Evolutionary conservation across 2,888 invertebrate species (phyloP), one percentile per base, ranked within the genome.

Genomic region (Tetropium fuscum): DNA sequence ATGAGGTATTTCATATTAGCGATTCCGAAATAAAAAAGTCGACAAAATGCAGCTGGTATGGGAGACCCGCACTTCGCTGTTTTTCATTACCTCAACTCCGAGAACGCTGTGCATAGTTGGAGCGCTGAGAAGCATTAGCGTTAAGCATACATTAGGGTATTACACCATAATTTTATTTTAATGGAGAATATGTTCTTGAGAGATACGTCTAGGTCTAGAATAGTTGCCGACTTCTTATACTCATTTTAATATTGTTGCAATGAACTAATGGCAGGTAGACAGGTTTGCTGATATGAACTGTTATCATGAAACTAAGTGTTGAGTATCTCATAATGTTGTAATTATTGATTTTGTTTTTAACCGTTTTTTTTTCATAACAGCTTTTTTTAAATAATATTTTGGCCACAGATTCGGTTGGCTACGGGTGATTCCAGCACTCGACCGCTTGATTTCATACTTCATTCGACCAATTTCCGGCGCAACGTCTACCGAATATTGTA

Each of bases 171-270:
- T 43, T 60, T 34, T 38, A 18, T 20, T 56, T 60, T 60, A 60
- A 60, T 53, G 43, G 45, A 65, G 70, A 72, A 63, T 71, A 74
- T 44, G 25, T 43, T 43, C 44, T 25, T 27, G 27, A 74, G 70
- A 73, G 72, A 71, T 70, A 67, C 27, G 10, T 27, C 10, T 27
- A 27, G 5, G 10, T 27, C 8, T 6, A 4, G 1, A 27, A n/a
- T 27, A n/a, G 2, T 2, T 10, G 8, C 8, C 27, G 8, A 2
- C 10, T 27, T n/a, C n/a, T n/a, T n/a, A n/a, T n/a, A n/a, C n/a
- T n/a, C 8, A 27, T 27, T 27, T 27, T 27, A 27, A 27, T 7
- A 27, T 2, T 27, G 7, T 27, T 27, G n/a, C 27, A n/a, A n/a
- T 10, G n/a, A 8, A 27, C 10, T 27, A 10, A 27, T 27, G 27